Evolutionary conservation across 2,888 invertebrate genomes (phyloP), one percentile per base, ranked within the genome.

Genomic region (Cabera pusaria): DNA sequence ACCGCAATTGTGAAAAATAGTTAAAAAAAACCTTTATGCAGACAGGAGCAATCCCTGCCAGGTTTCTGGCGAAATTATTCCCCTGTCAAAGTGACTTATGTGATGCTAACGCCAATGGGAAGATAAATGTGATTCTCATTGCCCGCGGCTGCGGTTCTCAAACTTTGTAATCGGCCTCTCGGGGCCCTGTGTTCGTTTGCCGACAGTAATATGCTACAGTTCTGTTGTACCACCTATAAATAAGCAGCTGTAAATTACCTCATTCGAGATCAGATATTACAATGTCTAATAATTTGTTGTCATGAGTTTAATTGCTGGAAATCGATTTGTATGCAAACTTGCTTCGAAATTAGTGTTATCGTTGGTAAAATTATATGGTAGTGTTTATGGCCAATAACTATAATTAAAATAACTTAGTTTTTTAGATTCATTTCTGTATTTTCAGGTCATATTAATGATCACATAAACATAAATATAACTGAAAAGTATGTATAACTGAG

Each of bases 41-140:
- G 36, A 46, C 55, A 44, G 35, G 48, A 46, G 44, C 49, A 53
- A 53, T 52, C 44, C 39, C 34, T 41, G 48, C 45, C 41, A 44
- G 31, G 25, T 36, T 42, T 36, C 19, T 14, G 35, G 50, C 16
- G 36, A 55, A 64, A 64, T 64, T 59, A 66, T 67, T 64, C 59
- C 41, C 16, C 52, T 59, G 64, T 62, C 64, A 53, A 41, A 44
- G 54, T 68, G 63, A 68, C 59, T 63, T 67, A 64, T 67, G 64
- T 54, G 63, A 51, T 42, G 51, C 52, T 29, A 34, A 45, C 41
- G 56, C 58, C 67, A 59, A 66, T 67, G 45, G 49, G 34, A 61
- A 69, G 68, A 69, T 56, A 60, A 67, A 69, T 68, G 67, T 49
- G 52, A 42, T 57, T 54, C 52, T 53, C 55, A 58, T 59, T 58